Base-by-base conservation (phyloP, 2,113 vertebrate genomes). In the Tragelaphus strepsiceros region DNA sequence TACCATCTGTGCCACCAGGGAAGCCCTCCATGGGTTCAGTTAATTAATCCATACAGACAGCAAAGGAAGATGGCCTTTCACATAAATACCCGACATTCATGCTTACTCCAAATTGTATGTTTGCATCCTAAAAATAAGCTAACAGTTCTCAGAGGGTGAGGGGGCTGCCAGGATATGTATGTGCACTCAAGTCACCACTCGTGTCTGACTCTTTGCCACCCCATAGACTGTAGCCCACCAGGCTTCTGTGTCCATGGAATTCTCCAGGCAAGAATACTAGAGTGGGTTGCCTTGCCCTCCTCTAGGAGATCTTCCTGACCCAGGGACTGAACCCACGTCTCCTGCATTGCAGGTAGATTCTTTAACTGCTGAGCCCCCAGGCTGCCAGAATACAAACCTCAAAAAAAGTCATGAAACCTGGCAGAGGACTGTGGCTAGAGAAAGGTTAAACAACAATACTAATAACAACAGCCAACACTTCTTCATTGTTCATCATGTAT, bases 271-370 rank as follows among this genome's bases (percentile, higher is more conserved):
- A 39, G 19, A 71, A 71, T 39, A 39, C 67, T 39, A 19, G 19
- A 39, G 67, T 39, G n/a, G n/a, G 19, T 71, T 39, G n/a, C n/a
- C n/a, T 22, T 22, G 19, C 21, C n/a, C n/a, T 71, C 35, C 67
- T 71, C 67, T 39, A 71, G n/a, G n/a, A n/a, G 67, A 71, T 39
- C 67, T 71, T 71, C 67, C n/a, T 22, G 19, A 71, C 67, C n/a
- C 19, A 39, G 5, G 19, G n/a, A 22, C 3, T 0, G 10, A 71
- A 71, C 67, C 19, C n/a, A 71, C 0, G 0, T 39, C n/a, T 71
- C n/a, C 67, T 3, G n/a, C n/a, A 3, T 39, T 39, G 67, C 19
- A 22, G 67, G 19, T 71, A n/a, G 67, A 39, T 22, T 71, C 67
- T 71, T 71, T 39, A 71, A 71, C 67, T 39, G 10, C n/a, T 39